Percentiles rank a stretch among this genome's conserved stretches.
phyloP scores from a whole-genome alignment of 2,888 invertebrate species.

The Dicycla oo region DNA sequence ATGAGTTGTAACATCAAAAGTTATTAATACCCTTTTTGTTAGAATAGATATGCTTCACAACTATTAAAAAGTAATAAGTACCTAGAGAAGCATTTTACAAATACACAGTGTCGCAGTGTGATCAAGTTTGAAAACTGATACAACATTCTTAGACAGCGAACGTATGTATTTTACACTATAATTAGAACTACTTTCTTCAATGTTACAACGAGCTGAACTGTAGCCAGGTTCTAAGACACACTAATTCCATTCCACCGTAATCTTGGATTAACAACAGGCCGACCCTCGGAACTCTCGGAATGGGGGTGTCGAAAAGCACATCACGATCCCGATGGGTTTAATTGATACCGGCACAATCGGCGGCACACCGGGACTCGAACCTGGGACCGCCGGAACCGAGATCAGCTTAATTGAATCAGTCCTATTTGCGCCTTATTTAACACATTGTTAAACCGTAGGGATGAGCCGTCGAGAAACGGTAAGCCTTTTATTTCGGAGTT shows the following conservation, averaged over 20 bases:
- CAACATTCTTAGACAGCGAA: too few relatives aligned
- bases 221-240: not conserved
- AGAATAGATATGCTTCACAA: too few relatives aligned
- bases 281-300: slow-evolving; percentile 15
- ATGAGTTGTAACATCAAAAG: too few relatives aligned
- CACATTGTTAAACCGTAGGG: slow-evolving; percentile 26
- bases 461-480: not conserved
- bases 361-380: slow-evolving; percentile 19
- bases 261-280: slow-evolving; percentile 34
- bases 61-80: too few relatives aligned
- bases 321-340: slow-evolving; percentile 40
- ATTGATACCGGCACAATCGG: slow-evolving; percentile 40
- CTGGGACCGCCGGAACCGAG: slow-evolving; percentile 17
- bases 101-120: too few relatives aligned
- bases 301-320: slow-evolving; percentile 42
- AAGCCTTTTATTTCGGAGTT: not conserved
- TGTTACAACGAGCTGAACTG: not conserved
- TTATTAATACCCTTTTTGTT: too few relatives aligned
- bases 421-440: slow-evolving; percentile 24
- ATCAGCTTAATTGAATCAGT: slow-evolving; percentile 37
- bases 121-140: too few relatives aligned
- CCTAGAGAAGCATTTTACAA: too few relatives aligned
- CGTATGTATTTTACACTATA: not conserved
- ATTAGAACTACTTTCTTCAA: not conserved
- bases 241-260: slow-evolving; percentile 6